Conservation (phyloP, 2,113 vertebrate genomes). For the Eclectus roratus region DNA sequence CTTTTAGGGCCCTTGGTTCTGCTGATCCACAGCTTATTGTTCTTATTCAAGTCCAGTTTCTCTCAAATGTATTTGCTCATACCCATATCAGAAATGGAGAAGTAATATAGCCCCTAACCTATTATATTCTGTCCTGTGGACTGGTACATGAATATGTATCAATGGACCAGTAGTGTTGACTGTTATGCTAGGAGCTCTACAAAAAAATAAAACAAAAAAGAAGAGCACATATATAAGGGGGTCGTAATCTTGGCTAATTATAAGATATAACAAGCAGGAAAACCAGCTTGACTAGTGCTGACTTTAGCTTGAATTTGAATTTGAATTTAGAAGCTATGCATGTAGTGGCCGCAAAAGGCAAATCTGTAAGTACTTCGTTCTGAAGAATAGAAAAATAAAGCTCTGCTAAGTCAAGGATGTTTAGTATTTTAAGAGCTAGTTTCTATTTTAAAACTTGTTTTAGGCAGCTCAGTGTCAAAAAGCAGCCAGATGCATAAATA, state of each 20-base stretch:
- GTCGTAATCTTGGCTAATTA: neutral
- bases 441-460: neutral
- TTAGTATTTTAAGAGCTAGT: neutral
- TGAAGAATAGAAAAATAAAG: neutral
- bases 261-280: neutral
- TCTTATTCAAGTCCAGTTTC: neutral
- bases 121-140: neutral
- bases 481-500: neutral
- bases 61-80: neutral
- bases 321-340: neutral
- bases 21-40: neutral
- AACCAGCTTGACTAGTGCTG: neutral
- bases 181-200: neutral
- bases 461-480: neutral
- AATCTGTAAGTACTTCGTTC: neutral
- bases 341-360: neutral
- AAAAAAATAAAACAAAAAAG: neutral
- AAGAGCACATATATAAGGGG: neutral
- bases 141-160: neutral
- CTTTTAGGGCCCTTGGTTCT: neutral
- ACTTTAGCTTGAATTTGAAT: neutral
- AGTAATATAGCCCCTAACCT: neutral
- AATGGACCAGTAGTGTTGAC: neutral
- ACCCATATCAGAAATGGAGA: neutral
- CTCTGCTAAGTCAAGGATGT: neutral